Conservation (phyloP, 2,113 vertebrate species). For the Cheilinus undulatus region DNA sequence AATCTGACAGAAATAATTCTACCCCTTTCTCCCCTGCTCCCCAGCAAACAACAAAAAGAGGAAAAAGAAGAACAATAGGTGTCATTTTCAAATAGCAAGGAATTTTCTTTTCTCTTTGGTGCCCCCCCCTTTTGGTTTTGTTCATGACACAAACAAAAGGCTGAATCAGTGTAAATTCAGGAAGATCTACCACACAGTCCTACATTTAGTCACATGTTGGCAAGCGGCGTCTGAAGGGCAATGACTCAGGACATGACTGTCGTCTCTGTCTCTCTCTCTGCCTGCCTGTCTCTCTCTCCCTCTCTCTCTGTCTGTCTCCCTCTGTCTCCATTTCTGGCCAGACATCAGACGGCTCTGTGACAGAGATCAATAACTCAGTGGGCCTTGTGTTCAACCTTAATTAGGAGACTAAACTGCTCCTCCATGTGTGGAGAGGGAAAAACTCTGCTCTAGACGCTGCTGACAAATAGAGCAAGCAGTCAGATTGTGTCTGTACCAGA, state of each 20-base stretch:
- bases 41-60: conserved; percentile 51
- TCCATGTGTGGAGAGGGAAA: conserved; percentile 76
- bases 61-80: conserved; percentile 71
- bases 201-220: conserved; percentile 38
- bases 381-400: conserved; percentile 85
- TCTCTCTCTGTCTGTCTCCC: conserved; percentile 35
- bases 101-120: conserved; percentile 59
- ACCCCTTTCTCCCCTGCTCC: conserved; percentile 53
- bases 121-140: conserved; percentile 35
- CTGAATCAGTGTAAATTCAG: conserved; percentile 42
- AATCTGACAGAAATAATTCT: conserved; percentile 77
- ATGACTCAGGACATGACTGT: conserved; percentile 67
- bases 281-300: conserved; percentile 18
- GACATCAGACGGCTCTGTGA: conserved; percentile 81
- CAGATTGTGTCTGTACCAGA: conserved; percentile 25
- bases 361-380: conserved; percentile 87
- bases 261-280: conserved; percentile 44
- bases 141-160: conserved; percentile 68
- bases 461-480: conserved; percentile 69
- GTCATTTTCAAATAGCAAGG: conserved; percentile 64
- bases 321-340: conserved; percentile 61
- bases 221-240: conserved; percentile 61
- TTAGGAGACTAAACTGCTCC: conserved; percentile 83
- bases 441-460: conserved; percentile 69
- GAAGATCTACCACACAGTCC: conserved; percentile 35